A percentile compares a stretch with the other conserved stretches of the same genome.
Evolutionary conservation across 2,113 vertebrate genomes (phyloP).

Genomic region (Poeciliopsis occidentalis): DNA sequence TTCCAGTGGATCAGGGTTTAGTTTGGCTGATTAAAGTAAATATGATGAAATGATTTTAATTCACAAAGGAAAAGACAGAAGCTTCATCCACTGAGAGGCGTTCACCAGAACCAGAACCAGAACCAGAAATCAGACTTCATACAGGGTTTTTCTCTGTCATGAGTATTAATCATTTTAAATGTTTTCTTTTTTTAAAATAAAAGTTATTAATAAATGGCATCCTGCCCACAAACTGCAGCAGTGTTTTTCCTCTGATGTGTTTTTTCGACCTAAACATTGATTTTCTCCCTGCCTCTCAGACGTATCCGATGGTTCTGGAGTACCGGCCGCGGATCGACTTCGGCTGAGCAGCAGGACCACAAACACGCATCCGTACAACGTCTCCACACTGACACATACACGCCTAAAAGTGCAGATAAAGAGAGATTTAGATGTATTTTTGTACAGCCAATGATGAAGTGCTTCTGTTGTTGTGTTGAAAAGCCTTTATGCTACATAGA

Average conservation of each 20-base stretch:
- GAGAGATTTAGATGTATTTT: slow-evolving; percentile 75
- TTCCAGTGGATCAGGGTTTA: too few species aligned
- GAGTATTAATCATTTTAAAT: neutral
- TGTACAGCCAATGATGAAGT: slow-evolving; percentile 71
- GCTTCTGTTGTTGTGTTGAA: slow-evolving; percentile 57
- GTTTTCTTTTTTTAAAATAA: too few species aligned
- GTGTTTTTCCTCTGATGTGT: neutral
- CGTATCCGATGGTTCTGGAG: slow-evolving; percentile 98
- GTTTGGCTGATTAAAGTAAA: neutral
- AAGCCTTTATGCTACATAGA: slow-evolving; percentile 76
- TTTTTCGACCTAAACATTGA: neutral
- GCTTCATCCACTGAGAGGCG: neutral
- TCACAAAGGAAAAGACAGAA: neutral
- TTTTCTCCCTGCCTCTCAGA: slow-evolving; percentile 71
- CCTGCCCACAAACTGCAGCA: neutral
- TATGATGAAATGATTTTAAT: neutral
- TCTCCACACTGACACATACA: neutral
- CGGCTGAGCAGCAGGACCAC: slow-evolving; percentile 81
- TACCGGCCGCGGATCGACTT: slow-evolving; percentile 99
- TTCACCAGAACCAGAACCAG: neutral
- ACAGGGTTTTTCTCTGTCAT: too few species aligned
- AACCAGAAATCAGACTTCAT: slow-evolving; percentile 15
- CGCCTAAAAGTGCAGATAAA: slow-evolving; percentile 40
- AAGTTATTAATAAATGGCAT: neutral
- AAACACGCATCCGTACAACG: neutral